A percentile compares a stretch with the other conserved stretches of the same genome.
These are phyloP conservation scores for Magallana gigas DNA, from an alignment of 1,140 invertebrate species.

Conservation along the genomic window DNA sequence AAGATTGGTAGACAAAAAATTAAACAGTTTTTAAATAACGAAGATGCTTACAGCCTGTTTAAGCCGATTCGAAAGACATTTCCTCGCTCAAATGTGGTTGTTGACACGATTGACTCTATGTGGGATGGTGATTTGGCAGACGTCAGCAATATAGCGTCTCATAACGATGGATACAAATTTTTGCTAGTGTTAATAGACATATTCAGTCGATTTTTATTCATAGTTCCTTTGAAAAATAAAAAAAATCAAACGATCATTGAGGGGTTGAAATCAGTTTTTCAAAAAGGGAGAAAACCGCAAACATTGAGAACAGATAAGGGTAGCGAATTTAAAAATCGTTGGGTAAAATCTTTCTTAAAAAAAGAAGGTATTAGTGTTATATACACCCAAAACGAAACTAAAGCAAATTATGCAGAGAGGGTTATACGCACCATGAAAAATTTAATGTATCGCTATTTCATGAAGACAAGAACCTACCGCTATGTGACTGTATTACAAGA, in stretches of 20 bases:
- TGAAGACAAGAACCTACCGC: slow-evolving; percentile 42
- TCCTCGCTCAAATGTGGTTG: slow-evolving; percentile 34
- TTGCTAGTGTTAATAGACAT: slow-evolving; percentile 48
- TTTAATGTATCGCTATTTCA: slow-evolving; percentile 40
- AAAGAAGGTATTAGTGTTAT: slow-evolving; percentile 36
- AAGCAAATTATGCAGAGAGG: slow-evolving; percentile 44
- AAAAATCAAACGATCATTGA: neutral
- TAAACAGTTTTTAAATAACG: neutral
- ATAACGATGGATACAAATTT: slow-evolving; percentile 40
- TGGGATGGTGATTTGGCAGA: slow-evolving; percentile 46
- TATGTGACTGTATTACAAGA: slow-evolving; percentile 29
- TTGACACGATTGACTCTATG: slow-evolving; percentile 37
- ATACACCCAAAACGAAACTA: slow-evolving; percentile 41
- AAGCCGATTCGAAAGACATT: slow-evolving; percentile 37
- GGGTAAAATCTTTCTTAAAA: slow-evolving; percentile 28
- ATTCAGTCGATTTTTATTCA: slow-evolving; percentile 42
- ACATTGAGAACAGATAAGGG: slow-evolving; percentile 50
- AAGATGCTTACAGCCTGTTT: slow-evolving; percentile 37
- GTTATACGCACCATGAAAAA: slow-evolving; percentile 48
- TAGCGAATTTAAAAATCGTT: slow-evolving; percentile 47
- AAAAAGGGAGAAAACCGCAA: slow-evolving; percentile 29
- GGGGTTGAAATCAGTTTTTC: slow-evolving; percentile 1
- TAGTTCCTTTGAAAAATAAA: slow-evolving; percentile 42
- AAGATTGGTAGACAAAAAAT: no score
- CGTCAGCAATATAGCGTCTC: slow-evolving; percentile 26